Conservation (phyloP, 2,113 vertebrate species). For the Oreamnos americanus region DNA sequence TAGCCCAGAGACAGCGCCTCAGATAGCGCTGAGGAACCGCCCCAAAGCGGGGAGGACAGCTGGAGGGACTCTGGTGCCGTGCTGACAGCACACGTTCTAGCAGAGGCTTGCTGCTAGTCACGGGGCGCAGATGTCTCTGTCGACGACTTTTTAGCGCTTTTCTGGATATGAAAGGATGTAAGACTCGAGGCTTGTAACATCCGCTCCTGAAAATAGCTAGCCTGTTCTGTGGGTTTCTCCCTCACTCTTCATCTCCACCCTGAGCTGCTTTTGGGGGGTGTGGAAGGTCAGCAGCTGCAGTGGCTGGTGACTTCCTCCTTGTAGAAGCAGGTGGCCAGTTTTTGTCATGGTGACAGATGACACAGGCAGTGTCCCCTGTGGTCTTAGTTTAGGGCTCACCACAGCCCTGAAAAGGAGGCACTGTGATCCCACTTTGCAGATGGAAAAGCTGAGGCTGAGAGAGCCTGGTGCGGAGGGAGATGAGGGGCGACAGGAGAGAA, state of each 20-base stretch:
- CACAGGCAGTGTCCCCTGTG: rapidly evolving
- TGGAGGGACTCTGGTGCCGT: neutral
- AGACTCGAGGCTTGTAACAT: neutral
- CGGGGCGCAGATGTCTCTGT: neutral
- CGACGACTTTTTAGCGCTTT: neutral
- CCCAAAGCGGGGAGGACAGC: neutral
- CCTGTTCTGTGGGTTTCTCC: neutral
- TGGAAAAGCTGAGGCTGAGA: neutral
- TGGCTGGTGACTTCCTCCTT: neutral
- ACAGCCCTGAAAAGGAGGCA: neutral
- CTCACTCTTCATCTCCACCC: neutral
- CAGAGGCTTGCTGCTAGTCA: neutral
- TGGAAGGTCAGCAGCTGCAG: neutral
- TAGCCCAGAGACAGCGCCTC: neutral
- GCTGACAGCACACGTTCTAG: neutral
- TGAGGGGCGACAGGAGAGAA: rapidly evolving
- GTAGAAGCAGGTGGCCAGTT: neutral
- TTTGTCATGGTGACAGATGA: too few species aligned
- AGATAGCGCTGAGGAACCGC: rapidly evolving
- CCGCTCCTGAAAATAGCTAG: neutral
- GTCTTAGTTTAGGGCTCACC: neutral
- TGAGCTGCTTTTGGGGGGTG: neutral
- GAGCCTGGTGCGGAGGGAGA: rapidly evolving
- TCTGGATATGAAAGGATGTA: neutral
- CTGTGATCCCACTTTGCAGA: neutral